phyloP scores from a whole-genome alignment of 2,113 vertebrate genomes.

The Nasalis larvatus region DNA sequence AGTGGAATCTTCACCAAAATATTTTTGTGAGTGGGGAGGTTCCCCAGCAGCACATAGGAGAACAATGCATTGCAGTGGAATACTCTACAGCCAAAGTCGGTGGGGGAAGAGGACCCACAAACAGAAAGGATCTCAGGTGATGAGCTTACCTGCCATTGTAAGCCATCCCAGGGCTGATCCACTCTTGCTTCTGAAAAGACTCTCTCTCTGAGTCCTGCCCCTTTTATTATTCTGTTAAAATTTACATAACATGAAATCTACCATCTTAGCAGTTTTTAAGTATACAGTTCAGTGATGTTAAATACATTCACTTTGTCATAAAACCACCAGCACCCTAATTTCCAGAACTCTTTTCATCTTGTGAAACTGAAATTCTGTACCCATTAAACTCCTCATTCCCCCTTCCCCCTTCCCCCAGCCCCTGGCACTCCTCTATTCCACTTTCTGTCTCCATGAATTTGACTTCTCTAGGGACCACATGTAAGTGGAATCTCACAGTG shows the following conservation, averaged over 20 bases:
- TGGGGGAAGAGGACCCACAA: neutral
- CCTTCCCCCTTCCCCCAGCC: neutral
- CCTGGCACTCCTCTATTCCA: too few species aligned
- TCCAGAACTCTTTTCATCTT: neutral
- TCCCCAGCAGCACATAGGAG: neutral
- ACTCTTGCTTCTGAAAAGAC: neutral
- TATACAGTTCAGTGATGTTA: neutral
- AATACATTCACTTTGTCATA: neutral
- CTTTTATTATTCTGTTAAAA: neutral
- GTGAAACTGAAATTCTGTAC: neutral
- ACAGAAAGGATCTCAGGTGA: fast-evolving
- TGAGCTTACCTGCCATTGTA: neutral
- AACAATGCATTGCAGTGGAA: neutral
- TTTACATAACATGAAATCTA: too few species aligned
- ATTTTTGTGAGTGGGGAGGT: neutral
- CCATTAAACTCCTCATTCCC: neutral
- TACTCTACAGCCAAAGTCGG: neutral
- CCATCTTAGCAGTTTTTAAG: too few species aligned
- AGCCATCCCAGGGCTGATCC: neutral
- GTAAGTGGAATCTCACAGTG: neutral
- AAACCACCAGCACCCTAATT: neutral
- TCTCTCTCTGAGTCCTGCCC: neutral
- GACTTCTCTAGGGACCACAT: too few species aligned
- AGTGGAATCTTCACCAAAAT: neutral
- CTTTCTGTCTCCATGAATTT: too few species aligned